These are phyloP conservation scores for Hirtodrosophila cameraria DNA, from an alignment of 2,888 invertebrate genomes.

Conservation along the genomic window DNA sequence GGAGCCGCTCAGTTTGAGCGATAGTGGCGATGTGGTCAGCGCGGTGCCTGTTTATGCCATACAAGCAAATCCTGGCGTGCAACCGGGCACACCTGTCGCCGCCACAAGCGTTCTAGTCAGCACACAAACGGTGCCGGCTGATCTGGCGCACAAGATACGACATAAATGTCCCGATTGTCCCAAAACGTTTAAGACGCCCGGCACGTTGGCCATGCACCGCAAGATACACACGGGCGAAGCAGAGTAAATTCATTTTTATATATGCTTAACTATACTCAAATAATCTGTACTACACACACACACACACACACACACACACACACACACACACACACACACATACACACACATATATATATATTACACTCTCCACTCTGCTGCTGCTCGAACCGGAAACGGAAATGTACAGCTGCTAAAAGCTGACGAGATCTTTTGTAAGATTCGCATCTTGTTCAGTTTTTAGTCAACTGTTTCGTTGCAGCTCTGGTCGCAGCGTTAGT, in stretches of 20 bases:
- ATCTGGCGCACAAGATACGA: conserved; percentile 78
- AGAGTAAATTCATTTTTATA: conserved; percentile 82
- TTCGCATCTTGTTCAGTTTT: neutral
- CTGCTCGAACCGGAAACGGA: neutral
- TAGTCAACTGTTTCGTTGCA: neutral
- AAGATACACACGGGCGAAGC: conserved; percentile 83
- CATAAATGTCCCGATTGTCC: conserved; percentile 84
- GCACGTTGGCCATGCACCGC: conserved; percentile 83
- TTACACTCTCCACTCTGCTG: neutral
- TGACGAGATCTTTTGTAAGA: neutral
- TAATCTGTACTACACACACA: conserved; percentile 4
- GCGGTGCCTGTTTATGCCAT: conserved; percentile 81
- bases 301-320: neutral
- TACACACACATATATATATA: too few relatives aligned
- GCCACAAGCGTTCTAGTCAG: conserved; percentile 66
- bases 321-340: conserved; percentile 4
- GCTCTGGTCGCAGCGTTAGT: conserved; percentile 2
- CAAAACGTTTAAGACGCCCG: conserved; percentile 83
- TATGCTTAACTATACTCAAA: conserved; percentile 27
- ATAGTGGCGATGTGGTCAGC: conserved; percentile 69
- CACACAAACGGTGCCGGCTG: conserved; percentile 63
- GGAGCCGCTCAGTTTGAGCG: conserved; percentile 78
- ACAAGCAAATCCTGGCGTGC: conserved; percentile 73
- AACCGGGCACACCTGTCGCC: conserved; percentile 45
- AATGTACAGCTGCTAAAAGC: neutral